phyloP scores from a whole-genome alignment of 2,888 invertebrate genomes.

The Rotaria sp. region DNA sequence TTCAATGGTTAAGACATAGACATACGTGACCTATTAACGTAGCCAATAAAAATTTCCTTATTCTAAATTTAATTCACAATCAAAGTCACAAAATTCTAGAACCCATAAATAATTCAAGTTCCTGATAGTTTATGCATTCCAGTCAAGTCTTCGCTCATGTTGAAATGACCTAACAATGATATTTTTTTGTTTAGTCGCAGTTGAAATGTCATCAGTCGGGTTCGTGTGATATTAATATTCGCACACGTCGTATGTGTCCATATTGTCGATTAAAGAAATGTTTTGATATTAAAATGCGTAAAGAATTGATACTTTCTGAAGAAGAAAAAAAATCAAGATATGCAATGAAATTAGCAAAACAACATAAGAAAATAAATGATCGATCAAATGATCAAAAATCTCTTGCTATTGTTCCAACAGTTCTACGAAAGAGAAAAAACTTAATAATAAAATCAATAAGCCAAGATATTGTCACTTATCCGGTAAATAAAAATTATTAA shows the following conservation, averaged over 20 bases:
- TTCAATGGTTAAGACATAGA: too few species aligned
- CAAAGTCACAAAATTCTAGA: too few species aligned
- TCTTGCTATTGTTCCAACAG: neutral
- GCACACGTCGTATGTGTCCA: neutral
- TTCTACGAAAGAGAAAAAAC: neutral
- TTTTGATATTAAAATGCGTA: neutral
- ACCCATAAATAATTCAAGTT: too few species aligned
- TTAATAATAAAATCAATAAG: neutral
- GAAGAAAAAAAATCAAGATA: neutral
- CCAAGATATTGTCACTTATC: neutral
- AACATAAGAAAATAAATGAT: neutral
- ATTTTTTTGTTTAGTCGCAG: neutral
- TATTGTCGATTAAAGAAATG: neutral
- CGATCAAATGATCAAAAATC: neutral
- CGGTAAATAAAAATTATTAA: neutral
- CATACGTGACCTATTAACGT: too few species aligned
- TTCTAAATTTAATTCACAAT: too few species aligned
- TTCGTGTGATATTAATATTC: neutral
- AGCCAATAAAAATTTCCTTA: too few species aligned
- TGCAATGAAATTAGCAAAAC: neutral
- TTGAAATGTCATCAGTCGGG: neutral
- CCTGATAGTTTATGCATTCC: too few species aligned
- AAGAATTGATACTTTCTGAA: neutral
- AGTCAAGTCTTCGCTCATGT: too few species aligned
- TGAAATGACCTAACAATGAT: too few species aligned